Base-by-base conservation (phyloP, 92 coral and sea anemone genomes). In the Micromussa lordhowensis region DNA sequence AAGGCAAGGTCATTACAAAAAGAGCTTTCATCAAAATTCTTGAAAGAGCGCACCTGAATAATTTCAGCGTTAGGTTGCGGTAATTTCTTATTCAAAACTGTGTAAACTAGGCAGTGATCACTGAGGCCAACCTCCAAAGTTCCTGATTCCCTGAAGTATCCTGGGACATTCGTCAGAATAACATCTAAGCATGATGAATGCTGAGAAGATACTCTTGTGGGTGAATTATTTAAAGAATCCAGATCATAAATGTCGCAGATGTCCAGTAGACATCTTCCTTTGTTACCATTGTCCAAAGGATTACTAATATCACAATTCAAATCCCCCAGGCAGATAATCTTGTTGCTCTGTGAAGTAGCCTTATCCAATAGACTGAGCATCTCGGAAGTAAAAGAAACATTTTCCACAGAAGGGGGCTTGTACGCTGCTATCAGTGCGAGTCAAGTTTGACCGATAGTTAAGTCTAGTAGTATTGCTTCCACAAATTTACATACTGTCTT, bases 111-210 rank as follows among this genome's bases (percentile, higher is more conserved):
- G 40, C 72, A 80, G 44, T 93, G 95, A 66, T 90, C 93, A 21
- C 89, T 78, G 21, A 79, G 83, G 26, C 83, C 68, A 79, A 29
- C 48, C 78, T 93, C 87, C 19, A 92, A 61, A 59, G 61, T 80
- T 16, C 90, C 93, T 13, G 95, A 89, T 18, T 89, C 90, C 32
- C 34, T 77, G 35, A 80, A 44, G 64, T 73, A 89, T n/a, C 86
- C 92, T 53, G 92, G 91, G 19, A 89, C 93, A 63, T 89, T 92
- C 13, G 91, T 85, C n/a, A 89, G 81, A 13, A 92, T 89, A 77
- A 89, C 95, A 80, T 92, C 92, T 12, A 88, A 85, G 55, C 94
- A 91, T 11, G 94, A 83, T 4, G 86, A 81, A 32, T 55, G 38
- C 21, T 86, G 68, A 28, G 31, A 53, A 3, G 88, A 80, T 69